Percentiles rank a stretch among this genome's conserved stretches.
Conservation (phyloP, 2,888 invertebrate genomes). For the Sarcophaga rosellei region DNA sequence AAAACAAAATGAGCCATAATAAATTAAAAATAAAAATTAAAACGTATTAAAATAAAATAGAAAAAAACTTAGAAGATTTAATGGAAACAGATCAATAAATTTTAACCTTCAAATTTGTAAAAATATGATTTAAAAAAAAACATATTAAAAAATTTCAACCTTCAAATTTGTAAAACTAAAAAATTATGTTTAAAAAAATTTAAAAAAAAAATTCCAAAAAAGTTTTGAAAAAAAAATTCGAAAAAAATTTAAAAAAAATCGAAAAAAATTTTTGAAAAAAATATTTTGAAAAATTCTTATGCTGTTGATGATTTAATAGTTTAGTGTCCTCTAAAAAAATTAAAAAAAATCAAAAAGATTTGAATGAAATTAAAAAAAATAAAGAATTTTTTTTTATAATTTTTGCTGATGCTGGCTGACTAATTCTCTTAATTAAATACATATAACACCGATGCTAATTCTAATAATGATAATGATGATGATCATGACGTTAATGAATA, state of each 20-base stretch:
- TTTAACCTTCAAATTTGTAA: too few species aligned
- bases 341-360: neutral
- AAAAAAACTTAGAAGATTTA: neutral
- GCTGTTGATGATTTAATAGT: conserved; percentile 14
- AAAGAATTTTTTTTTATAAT: conserved; percentile 10
- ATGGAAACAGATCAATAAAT: neutral
- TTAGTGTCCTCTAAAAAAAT: conserved; percentile 6
- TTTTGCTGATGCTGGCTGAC: conserved; percentile 63
- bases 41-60: conserved; percentile 15
- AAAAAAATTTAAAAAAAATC: neutral
- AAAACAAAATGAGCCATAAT: conserved; percentile 52
- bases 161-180: neutral
- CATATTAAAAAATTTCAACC: too few species aligned
- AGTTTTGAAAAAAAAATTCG: neutral
- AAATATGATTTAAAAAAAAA: too few species aligned
- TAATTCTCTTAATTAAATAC: conserved; percentile 60
- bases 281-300: neutral
- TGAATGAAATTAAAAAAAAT: conserved; percentile 5
- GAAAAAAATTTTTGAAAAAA: neutral
- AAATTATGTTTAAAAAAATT: neutral
- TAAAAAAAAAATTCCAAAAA: neutral
- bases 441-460: neutral
- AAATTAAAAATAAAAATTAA: too few species aligned
- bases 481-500: conserved; percentile 30
- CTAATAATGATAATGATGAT: conserved; percentile 33